Evolutionary conservation across 2,888 invertebrate species (phyloP), one percentile per base, ranked within the genome.

Genomic region (Drosophila cognata): DNA sequence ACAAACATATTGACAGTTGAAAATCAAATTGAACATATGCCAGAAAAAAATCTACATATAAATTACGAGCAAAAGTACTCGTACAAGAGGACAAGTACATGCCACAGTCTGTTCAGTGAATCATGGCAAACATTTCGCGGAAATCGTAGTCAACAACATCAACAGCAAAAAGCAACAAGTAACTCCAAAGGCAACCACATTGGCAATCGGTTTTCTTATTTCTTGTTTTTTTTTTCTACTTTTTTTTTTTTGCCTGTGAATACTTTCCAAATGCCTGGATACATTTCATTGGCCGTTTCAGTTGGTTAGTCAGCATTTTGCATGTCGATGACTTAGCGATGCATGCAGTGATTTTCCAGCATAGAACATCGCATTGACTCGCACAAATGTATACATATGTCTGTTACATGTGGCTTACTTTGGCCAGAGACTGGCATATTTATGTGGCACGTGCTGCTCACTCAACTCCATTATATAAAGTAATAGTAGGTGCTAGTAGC

Each of bases 71-170:
- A 64, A 63, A 60, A 65, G 55, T 58, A 62, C 55, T 38, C 46
- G 60, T 53, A 72, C 55, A 62, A 63, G 72, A 59, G 67, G 31
- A 71, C 51, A 57, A 71, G 71, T 71, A 77, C 77, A 77, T 60
- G 77, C 66, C 64, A 58, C 72, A 68, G 76, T 76, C 71, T 77
- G 85, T 81, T 73, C 85, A 85, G 72, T 84, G 88, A 88, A 85
- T 85, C 85, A 85, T 82, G 77, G 75, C 80, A 80, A 76, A 64
- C 88, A 78, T 70, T 87, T 85, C 85, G 85, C 85, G 85, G 85
- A 89, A 89, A 89, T 89, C 73, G 70, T 71, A 55, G 48, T 36
- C 50, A 75, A 53, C 43, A 75, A 55, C 51, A 59, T 31, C 57
- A 77, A 69, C 66, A 71, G 31, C 50, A 46, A 61, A 59, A 43